Percentiles rank a stretch among this genome's conserved stretches.
phyloP scores from a whole-genome alignment of 2,888 invertebrate genomes.

The Zygogramma bicolorata region DNA sequence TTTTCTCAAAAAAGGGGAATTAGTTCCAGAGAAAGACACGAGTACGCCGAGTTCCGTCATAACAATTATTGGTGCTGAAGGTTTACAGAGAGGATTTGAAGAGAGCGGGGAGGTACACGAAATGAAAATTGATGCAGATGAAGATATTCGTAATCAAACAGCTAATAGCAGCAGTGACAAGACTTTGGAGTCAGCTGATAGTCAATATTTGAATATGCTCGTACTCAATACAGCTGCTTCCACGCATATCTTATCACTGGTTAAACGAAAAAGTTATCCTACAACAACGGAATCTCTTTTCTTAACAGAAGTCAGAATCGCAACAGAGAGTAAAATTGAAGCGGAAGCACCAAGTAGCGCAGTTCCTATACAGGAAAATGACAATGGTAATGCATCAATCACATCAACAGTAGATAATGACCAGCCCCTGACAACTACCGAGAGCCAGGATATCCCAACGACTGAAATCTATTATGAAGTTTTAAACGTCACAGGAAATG shows the following conservation, averaged over 20 bases:
- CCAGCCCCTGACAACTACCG: neutral
- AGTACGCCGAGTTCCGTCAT: constrained; percentile 64
- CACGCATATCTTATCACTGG: constrained; percentile 56
- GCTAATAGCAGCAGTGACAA: neutral
- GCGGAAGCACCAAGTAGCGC: constrained; percentile 9
- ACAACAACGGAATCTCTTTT: constrained; percentile 26
- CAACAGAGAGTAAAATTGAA: constrained; percentile 29
- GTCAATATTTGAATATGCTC: constrained; percentile 45
- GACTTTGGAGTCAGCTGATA: constrained; percentile 23
- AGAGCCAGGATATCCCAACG: neutral
- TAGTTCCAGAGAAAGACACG: constrained; percentile 60
- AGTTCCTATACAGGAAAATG: neutral
- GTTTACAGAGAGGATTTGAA: constrained; percentile 61
- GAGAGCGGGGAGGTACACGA: constrained; percentile 52
- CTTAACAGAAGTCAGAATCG: constrained; percentile 32
- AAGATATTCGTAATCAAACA: neutral
- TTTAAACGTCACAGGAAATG: constrained; percentile 15
- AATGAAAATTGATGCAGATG: constrained; percentile 31
- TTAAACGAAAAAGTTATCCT: constrained; percentile 50
- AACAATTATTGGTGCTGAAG: constrained; percentile 67
- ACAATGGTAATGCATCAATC: neutral
- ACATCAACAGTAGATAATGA: constrained; percentile 14
- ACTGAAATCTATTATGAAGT: neutral
- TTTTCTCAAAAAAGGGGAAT: constrained; percentile 62
- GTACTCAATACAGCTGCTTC: constrained; percentile 47